Conservation (phyloP, 1,140 invertebrate species). For the Drosophila sturtevanti region DNA sequence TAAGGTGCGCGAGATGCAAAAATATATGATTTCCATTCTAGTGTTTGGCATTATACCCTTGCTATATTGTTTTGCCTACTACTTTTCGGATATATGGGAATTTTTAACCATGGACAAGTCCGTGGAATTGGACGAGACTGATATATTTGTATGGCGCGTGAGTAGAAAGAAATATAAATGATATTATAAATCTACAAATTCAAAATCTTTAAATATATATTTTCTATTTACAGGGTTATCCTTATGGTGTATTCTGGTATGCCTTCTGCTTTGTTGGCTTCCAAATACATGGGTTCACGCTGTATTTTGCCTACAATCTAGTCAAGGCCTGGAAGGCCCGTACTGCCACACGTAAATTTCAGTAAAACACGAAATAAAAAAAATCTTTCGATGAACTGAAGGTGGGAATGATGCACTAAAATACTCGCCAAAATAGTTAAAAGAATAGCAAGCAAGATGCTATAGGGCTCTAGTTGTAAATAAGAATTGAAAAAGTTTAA, state of each 20-base stretch:
- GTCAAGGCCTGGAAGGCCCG: constrained; percentile 93
- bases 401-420: constrained; percentile 41
- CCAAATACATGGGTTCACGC: constrained; percentile 95
- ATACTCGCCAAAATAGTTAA: constrained; percentile 76
- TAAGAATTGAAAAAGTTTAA: constrained; percentile 58
- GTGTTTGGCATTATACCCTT: constrained; percentile 92
- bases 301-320: constrained; percentile 94
- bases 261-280: constrained; percentile 93
- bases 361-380: constrained; percentile 70
- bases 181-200: neutral
- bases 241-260: constrained; percentile 97
- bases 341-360: constrained; percentile 84
- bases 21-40: constrained; percentile 92
- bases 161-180: constrained; percentile 38
- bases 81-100: constrained; percentile 92
- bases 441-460: constrained; percentile 40
- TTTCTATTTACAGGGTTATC: constrained; percentile 89
- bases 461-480: constrained; percentile 76
- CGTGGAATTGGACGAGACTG: constrained; percentile 85
- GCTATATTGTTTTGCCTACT: constrained; percentile 91
- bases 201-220: constrained; percentile 14
- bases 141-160: constrained; percentile 92
- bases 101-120: constrained; percentile 88
- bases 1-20: constrained; percentile 89
- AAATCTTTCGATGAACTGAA: neutral